Evolutionary conservation across 2,113 vertebrate genomes (phyloP), one percentile per base, ranked within the genome.

Genomic region (Lycocorax pyrrhopterus): DNA sequence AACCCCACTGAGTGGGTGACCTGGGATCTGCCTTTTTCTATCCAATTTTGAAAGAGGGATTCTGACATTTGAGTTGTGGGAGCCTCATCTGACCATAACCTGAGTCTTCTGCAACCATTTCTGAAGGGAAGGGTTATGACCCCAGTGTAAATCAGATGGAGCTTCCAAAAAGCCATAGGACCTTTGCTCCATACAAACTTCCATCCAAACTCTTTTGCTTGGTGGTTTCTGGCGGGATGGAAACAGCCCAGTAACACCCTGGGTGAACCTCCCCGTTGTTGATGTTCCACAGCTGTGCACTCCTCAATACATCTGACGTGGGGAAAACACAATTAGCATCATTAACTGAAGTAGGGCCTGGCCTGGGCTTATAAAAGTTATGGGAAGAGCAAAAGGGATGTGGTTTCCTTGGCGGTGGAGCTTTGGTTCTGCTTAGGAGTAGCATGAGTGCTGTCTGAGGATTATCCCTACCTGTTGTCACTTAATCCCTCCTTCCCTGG

Each of bases 291-390:
- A 82, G 59, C 71, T 84, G 79, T 92, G 91, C 43, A 51, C 69
- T 85, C 53, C 89, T 94, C 77, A 96, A 49, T 69, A 43, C 8
- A 78, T 22, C 83, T 91, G 77, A 89, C 56, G 81, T 8, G 6
- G 27, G n/a, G n/a, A 79, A 93, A 95, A 88, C 35, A 88, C 63
- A 96, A 73, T 95, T 96, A 93, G 56, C 78, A 84, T 56, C 59
- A 84, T 87, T 93, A 84, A 93, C 91, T 93, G 79, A 82, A 95
- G 62, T 7, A 68, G 47, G 39, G 35, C 16, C 64, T 44, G 67
- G 52, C 63, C 62, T 62, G 37, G 44, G 76, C 32, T 79, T 73
- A 69, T 35, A 80, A 77, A 85, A 46, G 15, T 18, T 58, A 71
- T 21, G 44, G 18, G 87, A 72, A 25, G 69, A 64, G 29, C 3